These are phyloP conservation scores for Myiothlypis chrysogaster DNA, from an alignment of 2,797 vertebrate species.

Conservation along the genomic window DNA sequence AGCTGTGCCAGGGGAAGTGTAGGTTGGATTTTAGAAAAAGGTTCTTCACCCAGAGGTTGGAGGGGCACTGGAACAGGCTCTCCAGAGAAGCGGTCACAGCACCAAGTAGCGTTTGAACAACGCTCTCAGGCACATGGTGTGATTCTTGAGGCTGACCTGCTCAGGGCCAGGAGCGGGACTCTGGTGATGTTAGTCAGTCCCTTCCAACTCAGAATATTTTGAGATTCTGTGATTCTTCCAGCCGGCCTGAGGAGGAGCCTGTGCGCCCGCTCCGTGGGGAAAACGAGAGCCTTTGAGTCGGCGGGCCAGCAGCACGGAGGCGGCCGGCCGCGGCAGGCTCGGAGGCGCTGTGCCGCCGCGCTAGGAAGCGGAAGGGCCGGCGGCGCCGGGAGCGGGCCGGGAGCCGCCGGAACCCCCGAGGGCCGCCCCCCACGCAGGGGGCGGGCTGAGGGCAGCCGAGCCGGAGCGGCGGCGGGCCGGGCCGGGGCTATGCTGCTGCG, in stretches of 20 bases:
- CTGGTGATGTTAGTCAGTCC: too few relatives aligned
- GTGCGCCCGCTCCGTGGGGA: not conserved
- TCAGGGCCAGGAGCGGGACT: not conserved
- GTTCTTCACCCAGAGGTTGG: not conserved
- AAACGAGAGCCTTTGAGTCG: rapidly evolving
- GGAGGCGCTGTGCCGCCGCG: rapidly evolving
- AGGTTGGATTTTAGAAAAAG: not conserved
- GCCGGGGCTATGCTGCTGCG: conserved; percentile 45
- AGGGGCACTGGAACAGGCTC: not conserved
- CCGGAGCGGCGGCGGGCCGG: not conserved
- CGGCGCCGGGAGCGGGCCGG: rapidly evolving
- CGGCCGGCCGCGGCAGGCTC: rapidly evolving
- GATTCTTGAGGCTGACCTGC: not conserved
- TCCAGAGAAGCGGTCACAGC: not conserved
- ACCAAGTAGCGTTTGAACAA: not conserved
- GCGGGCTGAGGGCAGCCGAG: not conserved
- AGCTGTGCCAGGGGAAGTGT: not conserved
- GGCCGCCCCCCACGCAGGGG: not conserved
- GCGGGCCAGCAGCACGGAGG: not conserved
- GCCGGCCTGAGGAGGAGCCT: not conserved
- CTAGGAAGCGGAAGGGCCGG: not conserved
- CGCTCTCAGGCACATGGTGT: not conserved
- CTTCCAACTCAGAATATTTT: not conserved
- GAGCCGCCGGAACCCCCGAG: not conserved
- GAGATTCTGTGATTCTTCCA: not conserved